Conservation (phyloP, 2,888 invertebrate species). For the Ditylenchus weischeri region DNA sequence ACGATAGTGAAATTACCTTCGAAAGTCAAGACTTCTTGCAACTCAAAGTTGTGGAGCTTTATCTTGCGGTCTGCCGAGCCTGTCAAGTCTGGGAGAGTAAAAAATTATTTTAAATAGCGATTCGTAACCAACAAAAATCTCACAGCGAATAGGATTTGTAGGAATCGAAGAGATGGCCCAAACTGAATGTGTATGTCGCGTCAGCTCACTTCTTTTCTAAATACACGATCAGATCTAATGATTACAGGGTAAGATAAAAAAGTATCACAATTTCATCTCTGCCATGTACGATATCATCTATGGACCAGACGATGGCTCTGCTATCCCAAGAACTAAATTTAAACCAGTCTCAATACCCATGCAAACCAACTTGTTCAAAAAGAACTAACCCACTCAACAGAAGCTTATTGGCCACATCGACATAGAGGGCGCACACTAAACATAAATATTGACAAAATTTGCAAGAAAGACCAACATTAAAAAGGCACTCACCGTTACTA, state of each 20-base stretch:
- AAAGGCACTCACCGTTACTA: conserved; percentile 33
- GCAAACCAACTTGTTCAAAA: too few species aligned
- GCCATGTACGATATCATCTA: conserved; percentile 19
- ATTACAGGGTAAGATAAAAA: conserved; percentile 43
- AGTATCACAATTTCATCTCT: conserved; percentile 15
- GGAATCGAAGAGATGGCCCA: conserved; percentile 70
- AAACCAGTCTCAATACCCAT: too few species aligned
- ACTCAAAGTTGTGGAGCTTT: conserved; percentile 73
- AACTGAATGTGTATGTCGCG: conserved; percentile 72
- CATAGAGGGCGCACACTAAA: conserved; percentile 63
- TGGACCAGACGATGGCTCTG: conserved; percentile 77
- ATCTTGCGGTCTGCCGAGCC: conserved; percentile 90
- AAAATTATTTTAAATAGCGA: conserved; percentile 57
- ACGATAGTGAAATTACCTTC: neutral
- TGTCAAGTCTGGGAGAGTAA: conserved; percentile 66
- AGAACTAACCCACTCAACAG: conserved; percentile 61
- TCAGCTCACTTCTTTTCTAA: conserved; percentile 60
- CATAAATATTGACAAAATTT: neutral
- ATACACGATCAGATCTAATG: conserved; percentile 51
- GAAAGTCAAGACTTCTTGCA: conserved; percentile 64
- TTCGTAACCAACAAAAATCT: conserved; percentile 71
- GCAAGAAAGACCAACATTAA: neutral
- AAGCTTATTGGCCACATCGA: conserved; percentile 63
- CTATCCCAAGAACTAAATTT: conserved; percentile 81
- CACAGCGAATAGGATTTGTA: conserved; percentile 67